Evolutionary conservation across 2,888 invertebrate species (phyloP).

Genomic region (Pachymerium ferrugineum): DNA sequence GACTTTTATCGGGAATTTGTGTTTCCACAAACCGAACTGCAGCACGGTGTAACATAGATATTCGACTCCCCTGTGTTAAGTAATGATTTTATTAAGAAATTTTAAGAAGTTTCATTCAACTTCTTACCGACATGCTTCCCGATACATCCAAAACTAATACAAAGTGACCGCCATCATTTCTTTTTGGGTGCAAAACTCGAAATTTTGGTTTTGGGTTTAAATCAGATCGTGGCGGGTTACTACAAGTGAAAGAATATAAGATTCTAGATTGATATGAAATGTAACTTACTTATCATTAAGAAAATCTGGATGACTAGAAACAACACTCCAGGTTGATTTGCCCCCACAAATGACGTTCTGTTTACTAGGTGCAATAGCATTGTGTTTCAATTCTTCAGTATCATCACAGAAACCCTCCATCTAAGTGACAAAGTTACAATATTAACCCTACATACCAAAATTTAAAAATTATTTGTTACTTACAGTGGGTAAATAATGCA

Average conservation of each 20-base stretch:
- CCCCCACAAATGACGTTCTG: conserved; percentile 46
- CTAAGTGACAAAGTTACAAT: conserved; percentile 37
- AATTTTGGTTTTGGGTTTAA: conserved; percentile 37
- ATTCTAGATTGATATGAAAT: background rate
- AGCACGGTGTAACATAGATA: conserved; percentile 39
- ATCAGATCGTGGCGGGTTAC: conserved; percentile 31
- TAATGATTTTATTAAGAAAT: background rate
- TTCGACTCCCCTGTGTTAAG: conserved; percentile 37
- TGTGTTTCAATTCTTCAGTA: conserved; percentile 40
- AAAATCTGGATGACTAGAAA: conserved; percentile 38
- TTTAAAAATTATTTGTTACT: too few species aligned
- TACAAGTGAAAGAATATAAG: conserved; percentile 7
- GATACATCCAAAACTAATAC: conserved; percentile 41
- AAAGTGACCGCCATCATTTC: conserved; percentile 37
- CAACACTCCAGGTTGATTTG: conserved; percentile 45
- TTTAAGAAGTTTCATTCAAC: background rate
- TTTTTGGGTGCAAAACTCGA: conserved; percentile 37
- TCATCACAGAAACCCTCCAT: conserved; percentile 44
- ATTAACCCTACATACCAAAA: background rate
- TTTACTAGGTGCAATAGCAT: conserved; percentile 44
- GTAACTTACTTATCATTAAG: conserved; percentile 30
- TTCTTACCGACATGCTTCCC: conserved; percentile 41
- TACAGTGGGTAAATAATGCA: conserved; percentile 40
- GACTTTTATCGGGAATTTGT: conserved; percentile 40
- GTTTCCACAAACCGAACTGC: conserved; percentile 40